These are phyloP conservation scores for Globodera rostochiensis DNA, from an alignment of 1,140 invertebrate genomes.

Conservation along the genomic window DNA sequence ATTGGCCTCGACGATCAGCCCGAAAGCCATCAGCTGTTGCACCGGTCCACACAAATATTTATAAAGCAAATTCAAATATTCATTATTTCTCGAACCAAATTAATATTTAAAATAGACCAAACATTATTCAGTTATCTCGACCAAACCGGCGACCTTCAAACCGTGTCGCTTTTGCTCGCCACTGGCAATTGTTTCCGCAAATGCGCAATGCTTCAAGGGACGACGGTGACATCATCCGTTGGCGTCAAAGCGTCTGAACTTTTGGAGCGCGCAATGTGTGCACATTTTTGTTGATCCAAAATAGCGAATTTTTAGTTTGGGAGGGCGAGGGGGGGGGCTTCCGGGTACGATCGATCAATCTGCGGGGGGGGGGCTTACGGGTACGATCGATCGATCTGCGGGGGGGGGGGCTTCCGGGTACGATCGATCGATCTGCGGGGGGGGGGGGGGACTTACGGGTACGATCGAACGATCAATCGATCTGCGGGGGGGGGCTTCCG, in stretches of 20 bases:
- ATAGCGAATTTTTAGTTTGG: conserved; percentile 8
- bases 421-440: not conserved
- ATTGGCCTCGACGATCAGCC: conserved; percentile 48
- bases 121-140: conserved; percentile 41
- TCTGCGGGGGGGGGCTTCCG: too few relatives aligned
- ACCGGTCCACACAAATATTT: conserved; percentile 26
- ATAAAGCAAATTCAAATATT: not conserved
- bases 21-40: conserved; percentile 35
- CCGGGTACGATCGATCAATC: too few relatives aligned
- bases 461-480: too few relatives aligned
- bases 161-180: conserved; percentile 32
- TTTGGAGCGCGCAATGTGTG: conserved; percentile 43
- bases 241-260: conserved; percentile 46
- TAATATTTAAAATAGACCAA: not conserved
- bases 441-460: too few relatives aligned
- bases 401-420: too few relatives aligned
- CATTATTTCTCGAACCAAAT: not conserved
- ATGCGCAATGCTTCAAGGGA: conserved; percentile 38
- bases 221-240: not conserved
- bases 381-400: too few relatives aligned
- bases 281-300: not conserved
- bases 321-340: too few relatives aligned
- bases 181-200: conserved; percentile 46
- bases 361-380: too few relatives aligned
- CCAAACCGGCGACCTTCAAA: conserved; percentile 48